Evolutionary conservation across 2,113 vertebrate genomes (phyloP).

Genomic region (Oceanodroma tethys): DNA sequence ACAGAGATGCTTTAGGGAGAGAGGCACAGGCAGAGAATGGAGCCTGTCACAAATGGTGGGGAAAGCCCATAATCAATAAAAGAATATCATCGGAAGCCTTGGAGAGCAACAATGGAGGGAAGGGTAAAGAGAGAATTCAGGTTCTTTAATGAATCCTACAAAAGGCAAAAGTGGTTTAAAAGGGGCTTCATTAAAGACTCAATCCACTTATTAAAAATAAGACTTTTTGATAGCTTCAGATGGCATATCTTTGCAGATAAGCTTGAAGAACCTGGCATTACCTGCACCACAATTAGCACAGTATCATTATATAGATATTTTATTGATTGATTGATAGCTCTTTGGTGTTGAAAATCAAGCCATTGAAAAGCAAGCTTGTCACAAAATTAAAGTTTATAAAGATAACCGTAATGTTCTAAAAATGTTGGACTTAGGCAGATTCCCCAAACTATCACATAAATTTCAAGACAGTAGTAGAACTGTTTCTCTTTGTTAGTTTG

Average conservation of each 20-base stretch:
- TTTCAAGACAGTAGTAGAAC: background rate
- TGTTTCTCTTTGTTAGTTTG: background rate
- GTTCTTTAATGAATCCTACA: background rate
- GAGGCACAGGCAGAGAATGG: background rate
- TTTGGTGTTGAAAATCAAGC: slow-evolving; percentile 6
- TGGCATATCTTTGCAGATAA: background rate
- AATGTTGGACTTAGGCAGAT: background rate
- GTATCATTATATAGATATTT: background rate
- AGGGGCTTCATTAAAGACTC: background rate
- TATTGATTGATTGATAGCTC: background rate
- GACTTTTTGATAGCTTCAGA: background rate
- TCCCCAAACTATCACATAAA: background rate
- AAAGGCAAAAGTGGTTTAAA: background rate
- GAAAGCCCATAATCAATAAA: background rate
- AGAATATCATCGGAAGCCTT: background rate
- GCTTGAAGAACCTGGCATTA: background rate
- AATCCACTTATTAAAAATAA: background rate
- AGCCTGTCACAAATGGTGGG: background rate
- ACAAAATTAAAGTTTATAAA: background rate
- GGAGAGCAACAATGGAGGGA: background rate
- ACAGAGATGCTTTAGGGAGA: background rate
- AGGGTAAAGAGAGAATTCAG: background rate
- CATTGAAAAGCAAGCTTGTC: background rate
- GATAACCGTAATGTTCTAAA: background rate
- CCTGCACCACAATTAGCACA: background rate